These are phyloP conservation scores for Actias luna DNA, from an alignment of 2,888 invertebrate genomes.

Conservation along the genomic window DNA sequence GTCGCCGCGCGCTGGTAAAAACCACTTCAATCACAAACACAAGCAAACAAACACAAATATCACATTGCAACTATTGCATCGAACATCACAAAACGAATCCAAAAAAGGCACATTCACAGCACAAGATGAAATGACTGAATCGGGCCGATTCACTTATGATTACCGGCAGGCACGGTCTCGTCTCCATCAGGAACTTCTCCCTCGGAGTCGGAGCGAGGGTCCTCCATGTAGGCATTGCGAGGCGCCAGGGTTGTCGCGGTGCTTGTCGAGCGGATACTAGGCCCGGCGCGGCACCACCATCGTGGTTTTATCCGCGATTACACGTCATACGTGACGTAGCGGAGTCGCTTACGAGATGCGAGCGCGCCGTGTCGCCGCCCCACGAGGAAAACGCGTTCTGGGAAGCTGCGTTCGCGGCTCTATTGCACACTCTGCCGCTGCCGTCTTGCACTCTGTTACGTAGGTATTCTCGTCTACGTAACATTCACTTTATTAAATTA, in stretches of 20 bases:
- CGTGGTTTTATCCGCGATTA: slow-evolving; percentile 54
- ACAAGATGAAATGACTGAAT: slow-evolving; percentile 2
- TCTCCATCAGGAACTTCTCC: slow-evolving; percentile 51
- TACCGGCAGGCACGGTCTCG: slow-evolving; percentile 80
- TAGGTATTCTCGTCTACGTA: neutral
- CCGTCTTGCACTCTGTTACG: slow-evolving; percentile 10
- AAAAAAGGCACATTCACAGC: slow-evolving; percentile 13
- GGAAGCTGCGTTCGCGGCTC: slow-evolving; percentile 43
- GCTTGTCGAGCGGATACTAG: slow-evolving; percentile 49
- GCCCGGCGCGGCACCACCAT: slow-evolving; percentile 54
- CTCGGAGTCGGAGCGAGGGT: slow-evolving; percentile 42
- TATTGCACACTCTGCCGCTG: slow-evolving; percentile 5
- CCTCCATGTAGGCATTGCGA: slow-evolving; percentile 75
- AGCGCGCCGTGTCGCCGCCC: slow-evolving; percentile 25
- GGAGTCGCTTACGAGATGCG: slow-evolving; percentile 59
- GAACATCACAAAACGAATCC: neutral
- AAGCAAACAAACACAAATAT: neutral
- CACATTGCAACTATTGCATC: neutral
- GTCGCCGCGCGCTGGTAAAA: neutral
- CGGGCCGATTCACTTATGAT: slow-evolving; percentile 15
- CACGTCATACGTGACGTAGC: slow-evolving; percentile 71
- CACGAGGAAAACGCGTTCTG: slow-evolving; percentile 78
- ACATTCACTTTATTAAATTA: neutral
- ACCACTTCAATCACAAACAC: neutral
- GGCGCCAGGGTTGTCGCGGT: slow-evolving; percentile 62